Conservation (phyloP, 1,140 invertebrate genomes). For the Drosophila arizonae region DNA sequence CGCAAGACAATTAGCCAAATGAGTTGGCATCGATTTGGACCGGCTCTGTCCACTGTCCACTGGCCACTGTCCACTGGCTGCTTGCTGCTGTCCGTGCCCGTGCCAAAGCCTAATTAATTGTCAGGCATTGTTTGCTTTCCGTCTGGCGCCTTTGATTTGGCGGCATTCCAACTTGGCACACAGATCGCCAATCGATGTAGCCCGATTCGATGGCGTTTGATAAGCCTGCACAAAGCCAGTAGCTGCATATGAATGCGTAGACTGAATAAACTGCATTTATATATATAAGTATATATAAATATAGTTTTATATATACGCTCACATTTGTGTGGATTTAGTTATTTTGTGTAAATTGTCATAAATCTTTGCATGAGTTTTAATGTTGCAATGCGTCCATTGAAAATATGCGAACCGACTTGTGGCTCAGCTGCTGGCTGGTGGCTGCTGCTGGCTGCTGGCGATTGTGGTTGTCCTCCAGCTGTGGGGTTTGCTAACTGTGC, state of each 20-base stretch:
- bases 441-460: constrained; percentile 39
- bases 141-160: constrained; percentile 59
- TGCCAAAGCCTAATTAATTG: constrained; percentile 75
- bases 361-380: constrained; percentile 53
- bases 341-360: constrained; percentile 57
- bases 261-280: too few relatives aligned
- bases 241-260: constrained; percentile 6
- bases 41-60: constrained; percentile 4
- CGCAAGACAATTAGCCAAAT: constrained; percentile 74
- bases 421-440: constrained; percentile 31
- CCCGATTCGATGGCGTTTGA: constrained; percentile 49
- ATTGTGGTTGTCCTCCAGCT: constrained; percentile 76
- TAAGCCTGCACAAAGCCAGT: constrained; percentile 34
- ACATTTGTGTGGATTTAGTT: constrained; percentile 17
- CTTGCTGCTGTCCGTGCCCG: constrained; percentile 6
- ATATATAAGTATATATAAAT: background rate
- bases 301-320: background rate
- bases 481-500: constrained; percentile 27
- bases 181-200: constrained; percentile 43
- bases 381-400: constrained; percentile 34
- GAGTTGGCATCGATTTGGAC: constrained; percentile 54
- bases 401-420: constrained; percentile 37
- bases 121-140: constrained; percentile 57
- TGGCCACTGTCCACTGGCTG: background rate
- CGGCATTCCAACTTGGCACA: constrained; percentile 69